A percentile compares a stretch with the other conserved stretches of the same genome.
These are phyloP conservation scores for Hoplostethus mediterraneus DNA, from an alignment of 2,797 vertebrate species.

Conservation along the genomic window DNA sequence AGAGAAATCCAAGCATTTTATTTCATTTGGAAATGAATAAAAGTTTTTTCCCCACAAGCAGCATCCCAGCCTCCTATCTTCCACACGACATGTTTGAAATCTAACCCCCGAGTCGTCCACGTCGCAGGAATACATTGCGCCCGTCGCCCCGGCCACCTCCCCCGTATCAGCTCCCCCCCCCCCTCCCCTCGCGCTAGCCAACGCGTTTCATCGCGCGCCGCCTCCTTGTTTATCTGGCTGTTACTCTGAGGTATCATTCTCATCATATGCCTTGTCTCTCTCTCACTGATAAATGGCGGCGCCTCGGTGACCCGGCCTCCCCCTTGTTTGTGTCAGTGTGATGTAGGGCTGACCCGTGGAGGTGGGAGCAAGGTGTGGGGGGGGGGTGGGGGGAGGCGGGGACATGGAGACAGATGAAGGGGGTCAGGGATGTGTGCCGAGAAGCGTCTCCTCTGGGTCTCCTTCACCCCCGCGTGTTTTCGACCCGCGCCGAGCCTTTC, in stretches of 20 bases:
- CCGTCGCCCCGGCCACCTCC: background rate
- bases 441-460: conserved; percentile 74
- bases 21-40: too few relatives aligned
- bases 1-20: too few relatives aligned
- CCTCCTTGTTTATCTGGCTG: conserved; percentile 57
- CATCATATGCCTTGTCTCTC: conserved; percentile 65
- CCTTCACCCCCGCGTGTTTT: conserved; percentile 64
- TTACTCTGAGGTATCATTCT: conserved; percentile 57
- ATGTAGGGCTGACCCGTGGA: conserved; percentile 72
- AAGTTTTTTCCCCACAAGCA: too few relatives aligned
- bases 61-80: background rate
- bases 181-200: background rate
- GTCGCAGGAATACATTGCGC: background rate
- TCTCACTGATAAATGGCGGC: conserved; percentile 72
- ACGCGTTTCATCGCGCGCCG: conserved; percentile 5
- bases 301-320: conserved; percentile 41
- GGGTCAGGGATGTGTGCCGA: conserved; percentile 58
- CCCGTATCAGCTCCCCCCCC: background rate
- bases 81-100: background rate
- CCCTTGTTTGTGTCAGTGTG: conserved; percentile 61
- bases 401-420: conserved; percentile 73
- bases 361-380: conserved; percentile 38
- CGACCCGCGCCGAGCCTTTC: conserved; percentile 73
- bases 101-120: background rate
- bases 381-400: conserved; percentile 27